Evolutionary conservation across 2,888 invertebrate genomes (phyloP).

Genomic region (Heliconius erato): DNA sequence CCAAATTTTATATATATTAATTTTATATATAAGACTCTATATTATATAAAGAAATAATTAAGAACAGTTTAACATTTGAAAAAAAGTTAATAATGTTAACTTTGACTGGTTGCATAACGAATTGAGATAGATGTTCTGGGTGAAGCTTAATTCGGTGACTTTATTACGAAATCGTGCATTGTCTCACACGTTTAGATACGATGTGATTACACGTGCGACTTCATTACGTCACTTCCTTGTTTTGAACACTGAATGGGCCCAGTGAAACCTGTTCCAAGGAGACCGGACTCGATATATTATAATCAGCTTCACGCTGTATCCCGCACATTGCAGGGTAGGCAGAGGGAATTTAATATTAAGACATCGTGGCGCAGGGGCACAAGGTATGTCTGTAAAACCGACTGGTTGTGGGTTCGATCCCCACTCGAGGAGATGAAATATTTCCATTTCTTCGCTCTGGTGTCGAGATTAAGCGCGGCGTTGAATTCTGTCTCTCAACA

Average conservation of each 20-base stretch:
- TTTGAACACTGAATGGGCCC: constrained; percentile 59
- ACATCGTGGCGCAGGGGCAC: too few species aligned
- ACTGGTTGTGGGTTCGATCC: too few species aligned
- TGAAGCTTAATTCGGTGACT: constrained; percentile 56
- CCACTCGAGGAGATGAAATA: too few species aligned
- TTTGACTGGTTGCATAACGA: neutral
- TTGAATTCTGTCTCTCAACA: too few species aligned
- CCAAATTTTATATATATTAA: neutral
- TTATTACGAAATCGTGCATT: constrained; percentile 59
- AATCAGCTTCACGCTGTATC: too few species aligned
- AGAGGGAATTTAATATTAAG: too few species aligned
- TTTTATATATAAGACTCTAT: too few species aligned
- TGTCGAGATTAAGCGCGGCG: too few species aligned
- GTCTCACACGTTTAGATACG: constrained; percentile 56
- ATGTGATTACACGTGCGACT: constrained; percentile 45
- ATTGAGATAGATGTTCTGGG: neutral
- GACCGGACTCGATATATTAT: neutral
- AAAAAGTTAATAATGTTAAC: constrained; percentile 7
- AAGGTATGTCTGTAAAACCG: too few species aligned
- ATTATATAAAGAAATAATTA: neutral
- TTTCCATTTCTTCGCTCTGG: too few species aligned
- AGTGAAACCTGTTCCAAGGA: constrained; percentile 46
- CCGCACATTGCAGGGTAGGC: too few species aligned
- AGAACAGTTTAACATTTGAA: neutral
- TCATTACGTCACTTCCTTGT: constrained; percentile 65